Evolutionary conservation across 2,113 vertebrate species (phyloP).

Genomic region (Brachypodius melanocephalos): DNA sequence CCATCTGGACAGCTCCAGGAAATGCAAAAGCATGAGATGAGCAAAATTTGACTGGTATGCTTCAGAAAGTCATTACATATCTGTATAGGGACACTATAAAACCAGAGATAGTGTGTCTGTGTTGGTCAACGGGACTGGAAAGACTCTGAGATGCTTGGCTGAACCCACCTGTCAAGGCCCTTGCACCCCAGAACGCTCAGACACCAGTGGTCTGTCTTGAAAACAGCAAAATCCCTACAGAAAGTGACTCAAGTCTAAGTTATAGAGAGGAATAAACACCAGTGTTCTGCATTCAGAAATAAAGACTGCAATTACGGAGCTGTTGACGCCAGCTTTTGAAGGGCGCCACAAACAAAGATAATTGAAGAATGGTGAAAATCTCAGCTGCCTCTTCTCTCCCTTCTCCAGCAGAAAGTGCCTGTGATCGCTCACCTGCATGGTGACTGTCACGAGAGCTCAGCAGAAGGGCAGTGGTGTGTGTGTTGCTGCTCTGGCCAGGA

Average conservation of each 20-base stretch:
- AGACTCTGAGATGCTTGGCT: background rate
- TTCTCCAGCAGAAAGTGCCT: background rate
- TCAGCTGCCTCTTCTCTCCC: background rate
- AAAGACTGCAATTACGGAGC: rapidly evolving
- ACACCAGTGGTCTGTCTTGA: background rate
- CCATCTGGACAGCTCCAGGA: background rate
- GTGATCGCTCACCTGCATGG: background rate
- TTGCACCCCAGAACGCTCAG: background rate
- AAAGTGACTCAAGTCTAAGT: background rate
- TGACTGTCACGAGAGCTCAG: background rate
- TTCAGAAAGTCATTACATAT: background rate
- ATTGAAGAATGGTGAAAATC: background rate
- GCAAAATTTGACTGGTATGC: background rate
- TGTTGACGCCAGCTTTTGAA: background rate
- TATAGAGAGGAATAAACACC: background rate
- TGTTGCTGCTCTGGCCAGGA: rapidly evolving
- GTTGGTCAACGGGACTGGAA: rapidly evolving
- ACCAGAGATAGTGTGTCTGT: background rate
- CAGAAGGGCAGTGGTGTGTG: background rate
- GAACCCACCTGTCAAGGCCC: background rate
- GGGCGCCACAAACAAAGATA: background rate
- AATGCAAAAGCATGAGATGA: background rate
- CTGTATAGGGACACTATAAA: no score
- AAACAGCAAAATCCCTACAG: background rate
- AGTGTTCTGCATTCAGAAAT: background rate